Conservation (phyloP, 2,888 invertebrate genomes). For the Sclerodermus sp. region DNA sequence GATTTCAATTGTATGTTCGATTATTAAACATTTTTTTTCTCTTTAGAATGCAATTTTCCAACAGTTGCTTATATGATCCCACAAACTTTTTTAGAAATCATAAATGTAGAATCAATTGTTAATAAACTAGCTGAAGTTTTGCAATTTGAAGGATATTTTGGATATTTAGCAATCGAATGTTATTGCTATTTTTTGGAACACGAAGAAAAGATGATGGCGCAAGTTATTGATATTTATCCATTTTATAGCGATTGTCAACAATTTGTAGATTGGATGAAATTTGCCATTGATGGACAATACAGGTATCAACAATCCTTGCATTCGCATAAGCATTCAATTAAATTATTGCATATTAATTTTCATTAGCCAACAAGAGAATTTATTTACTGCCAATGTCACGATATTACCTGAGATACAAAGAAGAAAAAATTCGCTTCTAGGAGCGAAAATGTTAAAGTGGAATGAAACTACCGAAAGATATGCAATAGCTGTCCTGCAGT, state of each 20-base stretch:
- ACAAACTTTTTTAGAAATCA: slow-evolving; percentile 24
- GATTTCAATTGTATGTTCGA: background rate
- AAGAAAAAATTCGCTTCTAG: slow-evolving; percentile 5
- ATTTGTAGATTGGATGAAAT: slow-evolving; percentile 33
- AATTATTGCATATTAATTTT: background rate
- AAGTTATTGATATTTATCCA: slow-evolving; percentile 25
- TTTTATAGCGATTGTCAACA: slow-evolving; percentile 29
- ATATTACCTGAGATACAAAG: background rate
- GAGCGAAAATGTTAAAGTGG: slow-evolving; percentile 11
- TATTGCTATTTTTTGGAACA: slow-evolving; percentile 21
- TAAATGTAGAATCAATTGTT: slow-evolving; percentile 17
- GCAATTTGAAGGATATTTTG: slow-evolving; percentile 30
- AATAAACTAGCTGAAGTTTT: slow-evolving; percentile 20
- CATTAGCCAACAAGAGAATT: slow-evolving; percentile 11
- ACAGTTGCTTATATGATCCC: slow-evolving; percentile 28
- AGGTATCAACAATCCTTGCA: slow-evolving; percentile 7
- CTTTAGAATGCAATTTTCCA: slow-evolving; percentile 11
- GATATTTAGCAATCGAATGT: slow-evolving; percentile 28
- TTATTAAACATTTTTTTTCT: too few species aligned
- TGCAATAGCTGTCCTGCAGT: slow-evolving; percentile 20
- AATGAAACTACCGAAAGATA: slow-evolving; percentile 25
- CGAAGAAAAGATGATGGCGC: slow-evolving; percentile 16
- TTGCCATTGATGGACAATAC: slow-evolving; percentile 31
- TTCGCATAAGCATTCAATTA: background rate
- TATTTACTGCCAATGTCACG: slow-evolving; percentile 15